Evolutionary conservation across 2,113 vertebrate species (phyloP).

Genomic region (Entomyzon cyanotis): DNA sequence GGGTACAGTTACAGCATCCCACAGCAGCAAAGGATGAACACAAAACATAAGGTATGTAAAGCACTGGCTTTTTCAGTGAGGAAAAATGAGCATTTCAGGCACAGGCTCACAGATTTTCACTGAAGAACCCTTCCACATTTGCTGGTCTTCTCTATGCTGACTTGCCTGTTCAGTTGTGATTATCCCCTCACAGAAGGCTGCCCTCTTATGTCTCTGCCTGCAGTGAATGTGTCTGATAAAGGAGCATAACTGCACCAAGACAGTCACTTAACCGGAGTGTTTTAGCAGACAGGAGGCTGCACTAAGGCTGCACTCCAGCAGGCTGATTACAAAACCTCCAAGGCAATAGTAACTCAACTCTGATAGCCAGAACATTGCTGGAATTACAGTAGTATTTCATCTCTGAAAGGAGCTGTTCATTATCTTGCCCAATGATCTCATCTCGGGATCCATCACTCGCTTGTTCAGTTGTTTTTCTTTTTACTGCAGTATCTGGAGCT

Average conservation of each 20-base stretch:
- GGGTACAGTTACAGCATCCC: neutral
- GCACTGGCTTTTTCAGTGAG: neutral
- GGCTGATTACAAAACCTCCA: neutral
- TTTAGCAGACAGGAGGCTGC: neutral
- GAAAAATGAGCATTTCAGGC: neutral
- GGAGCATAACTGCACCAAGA: neutral
- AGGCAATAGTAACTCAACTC: neutral
- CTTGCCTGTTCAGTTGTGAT: neutral
- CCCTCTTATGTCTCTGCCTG: neutral
- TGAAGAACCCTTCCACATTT: neutral
- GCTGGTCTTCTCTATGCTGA: neutral
- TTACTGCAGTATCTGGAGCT: neutral
- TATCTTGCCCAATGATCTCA: slow-evolving; percentile 39
- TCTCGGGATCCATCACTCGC: neutral
- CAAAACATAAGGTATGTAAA: neutral
- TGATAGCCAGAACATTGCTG: neutral
- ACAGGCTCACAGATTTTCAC: neutral
- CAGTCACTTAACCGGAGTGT: neutral
- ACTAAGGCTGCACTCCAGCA: neutral
- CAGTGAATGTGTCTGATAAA: neutral
- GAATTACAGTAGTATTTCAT: slow-evolving; percentile 23
- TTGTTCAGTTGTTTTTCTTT: slow-evolving; percentile 22
- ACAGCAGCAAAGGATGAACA: rapidly evolving
- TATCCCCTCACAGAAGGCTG: neutral
- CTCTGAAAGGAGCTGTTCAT: slow-evolving; percentile 28